These are phyloP conservation scores for Apamea anceps DNA, from an alignment of 2,888 invertebrate genomes.

Conservation along the genomic window DNA sequence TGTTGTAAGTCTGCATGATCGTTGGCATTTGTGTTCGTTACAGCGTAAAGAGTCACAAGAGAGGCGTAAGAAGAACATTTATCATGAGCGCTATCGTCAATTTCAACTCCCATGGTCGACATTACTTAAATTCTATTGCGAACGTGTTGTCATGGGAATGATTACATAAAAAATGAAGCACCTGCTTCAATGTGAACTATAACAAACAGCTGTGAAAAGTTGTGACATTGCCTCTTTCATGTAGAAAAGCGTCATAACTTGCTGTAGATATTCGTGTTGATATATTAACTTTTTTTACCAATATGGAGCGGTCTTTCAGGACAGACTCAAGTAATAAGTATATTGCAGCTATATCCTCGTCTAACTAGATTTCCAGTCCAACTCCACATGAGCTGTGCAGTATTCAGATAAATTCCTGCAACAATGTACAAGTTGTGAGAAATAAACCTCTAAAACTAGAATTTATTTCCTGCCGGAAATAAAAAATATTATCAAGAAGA, in stretches of 20 bases:
- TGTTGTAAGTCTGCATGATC: neutral
- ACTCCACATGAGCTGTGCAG: too few relatives aligned
- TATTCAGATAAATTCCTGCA: too few relatives aligned
- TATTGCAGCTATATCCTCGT: too few relatives aligned
- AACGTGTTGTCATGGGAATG: neutral
- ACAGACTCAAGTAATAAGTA: too few relatives aligned
- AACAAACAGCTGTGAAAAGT: too few relatives aligned
- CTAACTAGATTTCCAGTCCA: too few relatives aligned
- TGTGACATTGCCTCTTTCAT: too few relatives aligned
- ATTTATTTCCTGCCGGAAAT: conserved; percentile 5
- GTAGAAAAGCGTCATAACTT: neutral
- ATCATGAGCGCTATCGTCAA: neutral
- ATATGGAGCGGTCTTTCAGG: neutral
- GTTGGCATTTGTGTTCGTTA: neutral
- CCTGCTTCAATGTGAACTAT: neutral
- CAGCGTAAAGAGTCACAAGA: neutral
- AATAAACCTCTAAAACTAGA: neutral
- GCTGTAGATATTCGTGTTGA: neutral
- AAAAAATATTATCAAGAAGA: neutral
- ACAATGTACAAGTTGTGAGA: too few relatives aligned
- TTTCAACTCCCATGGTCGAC: neutral
- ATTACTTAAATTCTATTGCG: neutral
- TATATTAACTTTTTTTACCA: neutral
- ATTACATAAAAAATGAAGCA: neutral
- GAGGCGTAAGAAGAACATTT: too few relatives aligned